Evolutionary conservation across 2,797 vertebrate genomes (phyloP).

Genomic region (Urosaurus nigricauda): DNA sequence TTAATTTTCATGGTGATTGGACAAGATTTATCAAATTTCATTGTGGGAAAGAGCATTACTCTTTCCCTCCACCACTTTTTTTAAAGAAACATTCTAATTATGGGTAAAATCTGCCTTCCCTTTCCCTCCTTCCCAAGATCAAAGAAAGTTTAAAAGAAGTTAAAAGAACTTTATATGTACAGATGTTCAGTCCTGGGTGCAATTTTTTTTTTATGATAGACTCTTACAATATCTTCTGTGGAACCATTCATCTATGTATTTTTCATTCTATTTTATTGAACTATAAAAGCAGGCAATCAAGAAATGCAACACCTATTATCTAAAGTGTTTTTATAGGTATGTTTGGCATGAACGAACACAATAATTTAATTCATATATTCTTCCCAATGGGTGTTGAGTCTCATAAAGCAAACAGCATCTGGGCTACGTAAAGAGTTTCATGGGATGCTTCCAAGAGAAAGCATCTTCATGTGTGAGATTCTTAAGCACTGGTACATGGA

Average conservation of each 20-base stretch:
- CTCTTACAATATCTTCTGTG: background rate
- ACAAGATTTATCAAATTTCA: background rate
- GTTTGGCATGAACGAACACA: constrained; percentile 24
- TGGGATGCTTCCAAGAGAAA: constrained; percentile 42
- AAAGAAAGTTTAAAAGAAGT: constrained; percentile 49
- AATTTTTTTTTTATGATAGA: constrained; percentile 20
- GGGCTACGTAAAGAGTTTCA: constrained; percentile 40
- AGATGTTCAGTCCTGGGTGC: background rate
- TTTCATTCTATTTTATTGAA: constrained; percentile 29
- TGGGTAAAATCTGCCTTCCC: constrained; percentile 20
- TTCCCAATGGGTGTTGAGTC: constrained; percentile 35
- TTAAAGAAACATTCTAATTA: background rate
- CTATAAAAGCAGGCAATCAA: constrained; percentile 41
- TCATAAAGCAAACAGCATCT: constrained; percentile 48
- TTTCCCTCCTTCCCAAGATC: background rate
- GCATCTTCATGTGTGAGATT: constrained; percentile 36
- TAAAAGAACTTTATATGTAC: constrained; percentile 26
- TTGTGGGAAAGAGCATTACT: background rate
- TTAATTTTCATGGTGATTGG: background rate
- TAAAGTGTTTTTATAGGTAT: constrained; percentile 41
- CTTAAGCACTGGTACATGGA: constrained; percentile 9
- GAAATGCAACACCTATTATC: constrained; percentile 28
- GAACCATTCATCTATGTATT: constrained; percentile 34
- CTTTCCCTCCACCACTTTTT: background rate
- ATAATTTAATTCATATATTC: constrained; percentile 42